Conservation (phyloP, 2,888 invertebrate species). For the Meloe dianella region DNA sequence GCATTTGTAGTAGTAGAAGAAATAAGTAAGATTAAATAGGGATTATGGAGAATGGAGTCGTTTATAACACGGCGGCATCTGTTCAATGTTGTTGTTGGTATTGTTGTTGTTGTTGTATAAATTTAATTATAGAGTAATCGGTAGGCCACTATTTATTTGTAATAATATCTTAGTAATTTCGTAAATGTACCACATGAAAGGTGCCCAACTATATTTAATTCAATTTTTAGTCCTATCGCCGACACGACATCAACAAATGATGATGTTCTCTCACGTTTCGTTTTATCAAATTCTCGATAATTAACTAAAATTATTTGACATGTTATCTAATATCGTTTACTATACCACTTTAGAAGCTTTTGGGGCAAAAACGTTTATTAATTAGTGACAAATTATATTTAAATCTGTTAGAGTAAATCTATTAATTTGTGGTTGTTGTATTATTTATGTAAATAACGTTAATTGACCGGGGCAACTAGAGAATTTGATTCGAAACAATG, state of each 20-base stretch:
- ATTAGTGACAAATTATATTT: not conserved
- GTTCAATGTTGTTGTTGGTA: slow-evolving; percentile 39
- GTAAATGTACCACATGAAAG: slow-evolving; percentile 46
- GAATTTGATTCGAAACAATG: slow-evolving; percentile 23
- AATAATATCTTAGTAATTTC: slow-evolving; percentile 54
- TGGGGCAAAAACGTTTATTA: too few relatives aligned
- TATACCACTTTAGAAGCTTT: too few relatives aligned
- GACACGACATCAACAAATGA: slow-evolving; percentile 18
- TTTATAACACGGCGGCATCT: slow-evolving; percentile 46
- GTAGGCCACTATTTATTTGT: slow-evolving; percentile 50
- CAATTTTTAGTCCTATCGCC: slow-evolving; percentile 39
- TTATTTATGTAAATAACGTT: slow-evolving; percentile 31
- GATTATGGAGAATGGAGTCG: slow-evolving; percentile 41
- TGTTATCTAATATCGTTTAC: not conserved
- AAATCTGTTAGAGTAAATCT: too few relatives aligned
- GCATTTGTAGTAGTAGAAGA: slow-evolving; percentile 35
- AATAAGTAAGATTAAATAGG: slow-evolving; percentile 38
- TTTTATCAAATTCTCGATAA: slow-evolving; percentile 4
- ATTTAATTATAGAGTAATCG: slow-evolving; percentile 50
- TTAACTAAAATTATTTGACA: not conserved
- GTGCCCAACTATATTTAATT: slow-evolving; percentile 41
- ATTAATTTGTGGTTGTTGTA: slow-evolving; percentile 10
- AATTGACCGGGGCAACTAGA: slow-evolving; percentile 29
- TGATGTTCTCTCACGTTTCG: slow-evolving; percentile 21
- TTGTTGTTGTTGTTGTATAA: slow-evolving; percentile 33